Evolutionary conservation across 2,888 invertebrate species (phyloP), one percentile per base, ranked within the genome.

Genomic region (Andrena haemorrhoa): DNA sequence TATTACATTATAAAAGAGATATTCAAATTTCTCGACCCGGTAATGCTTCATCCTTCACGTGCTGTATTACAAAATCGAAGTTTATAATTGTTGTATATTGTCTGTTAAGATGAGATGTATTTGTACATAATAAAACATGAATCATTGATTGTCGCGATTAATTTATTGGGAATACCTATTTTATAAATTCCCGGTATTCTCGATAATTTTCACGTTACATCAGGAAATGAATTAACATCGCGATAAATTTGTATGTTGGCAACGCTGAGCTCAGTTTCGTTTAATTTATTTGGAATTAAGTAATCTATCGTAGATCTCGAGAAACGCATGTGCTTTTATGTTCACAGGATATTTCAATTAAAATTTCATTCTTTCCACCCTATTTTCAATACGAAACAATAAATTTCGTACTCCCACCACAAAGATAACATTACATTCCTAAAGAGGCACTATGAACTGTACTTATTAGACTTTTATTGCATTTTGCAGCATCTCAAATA

Each of bases 81-180:
- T 78, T 61, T 61, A 12, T 65, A 60, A 72, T 53, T 72, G 20
- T 76, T 81, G 20, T 10, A 41, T 58, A 69, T 72, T 72, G n/a
- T 72, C 66, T 41, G 31, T 51, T 61, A 23, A 58, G 35, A 10
- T 49, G 8, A 63, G 23, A 65, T 61, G 64, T 61, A 74, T 83
- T 77, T 82, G 58, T 74, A 83, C 26, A 77, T 68, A 82, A 82
- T 82, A 77, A 83, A 82, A 74, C 7, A 70, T 82, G 5, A 47
- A 61, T 20, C 7, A 53, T 41, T 41, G 41, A 41, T 41, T 41
- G 41, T 41, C n/a, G 5, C 16, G 4, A 16, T 41, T 41, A 16
- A 16, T 16, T 41, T 41, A 41, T 41, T 41, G 41, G 4, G 12
- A 16, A 16, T 16, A 33, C 35, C 72, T 23, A 64, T 29, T 65